Base-by-base conservation (phyloP, 2,888 invertebrate species). In the Macrophya annulata region DNA sequence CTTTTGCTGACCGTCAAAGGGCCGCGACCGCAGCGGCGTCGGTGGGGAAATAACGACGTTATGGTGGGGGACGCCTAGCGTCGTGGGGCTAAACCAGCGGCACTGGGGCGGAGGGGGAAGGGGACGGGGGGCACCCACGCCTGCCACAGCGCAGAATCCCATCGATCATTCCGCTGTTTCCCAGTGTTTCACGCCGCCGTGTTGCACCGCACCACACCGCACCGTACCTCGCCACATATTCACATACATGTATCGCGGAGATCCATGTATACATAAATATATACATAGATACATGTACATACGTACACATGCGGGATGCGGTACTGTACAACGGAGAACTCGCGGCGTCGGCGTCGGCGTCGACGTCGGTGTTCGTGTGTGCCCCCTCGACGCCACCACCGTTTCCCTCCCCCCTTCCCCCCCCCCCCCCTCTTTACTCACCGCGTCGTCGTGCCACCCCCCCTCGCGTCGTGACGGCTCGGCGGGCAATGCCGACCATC, bases 81-180 rank as follows among this genome's bases (percentile, higher is more conserved):
- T 62, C 81, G 81, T 85, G 86, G 85, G 86, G 85, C 81, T 84
- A 84, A 85, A 40, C 83, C 43, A 1, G 25, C 68, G 74, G 51
- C 48, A 86, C 87, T 51, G 85, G 84, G 74, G 85, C n/a, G n/a
- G n/a, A n/a, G 37, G 85, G 51, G 74, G 88, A 90, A 90, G 91
- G 91, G 91, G 90, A 90, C 90, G 89, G 91, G 91, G 92, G 92
- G 92, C 94, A 94, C 92, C 94, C 88, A 89, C 90, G 92, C 90
- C 90, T 87, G 89, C 90, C 88, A 92, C 91, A 89, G 93, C 93
- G 93, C 93, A 93, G 93, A 93, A 93, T 93, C 93, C 91, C 93
- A 93, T 93, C 93, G 93, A 93, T 93, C 93, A 93, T 93, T 92
- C 91, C 89, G 88, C 89, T 91, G 92, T 93, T 91, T 91, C 90